These are phyloP conservation scores for Psammodynastes pulverulentus DNA, from an alignment of 2,113 vertebrate species.

Conservation along the genomic window DNA sequence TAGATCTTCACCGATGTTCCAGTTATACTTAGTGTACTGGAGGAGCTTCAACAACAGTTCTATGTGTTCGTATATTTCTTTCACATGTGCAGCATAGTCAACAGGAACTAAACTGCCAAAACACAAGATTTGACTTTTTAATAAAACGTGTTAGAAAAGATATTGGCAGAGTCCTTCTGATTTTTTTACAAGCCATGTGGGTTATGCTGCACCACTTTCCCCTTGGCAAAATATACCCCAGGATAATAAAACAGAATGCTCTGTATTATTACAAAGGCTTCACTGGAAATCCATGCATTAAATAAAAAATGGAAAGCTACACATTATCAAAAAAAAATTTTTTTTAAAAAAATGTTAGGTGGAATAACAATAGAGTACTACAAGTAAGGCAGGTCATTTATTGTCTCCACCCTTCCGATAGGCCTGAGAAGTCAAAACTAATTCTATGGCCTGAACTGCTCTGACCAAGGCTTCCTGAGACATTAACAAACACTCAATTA, in stretches of 20 bases:
- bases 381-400: neutral
- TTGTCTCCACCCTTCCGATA: neutral
- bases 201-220: neutral
- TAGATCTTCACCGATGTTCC: neutral
- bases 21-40: neutral
- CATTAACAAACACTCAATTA: too few relatives aligned
- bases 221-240: too few relatives aligned
- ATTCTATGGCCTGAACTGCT: neutral
- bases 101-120: neutral
- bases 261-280: neutral
- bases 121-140: neutral
- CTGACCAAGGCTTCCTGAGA: too few relatives aligned
- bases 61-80: neutral
- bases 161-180: neutral
- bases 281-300: neutral
- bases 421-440: neutral
- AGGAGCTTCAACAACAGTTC: neutral
- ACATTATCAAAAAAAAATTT: neutral
- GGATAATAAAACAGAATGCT: neutral
- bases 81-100: neutral
- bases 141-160: neutral
- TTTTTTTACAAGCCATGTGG: neutral
- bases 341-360: neutral
- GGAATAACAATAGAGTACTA: neutral
- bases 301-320: neutral